Percentiles rank a stretch among this genome's conserved stretches.
Evolutionary conservation across 2,888 invertebrate genomes (phyloP).

Genomic region (Rhyacophila evoluta): DNA sequence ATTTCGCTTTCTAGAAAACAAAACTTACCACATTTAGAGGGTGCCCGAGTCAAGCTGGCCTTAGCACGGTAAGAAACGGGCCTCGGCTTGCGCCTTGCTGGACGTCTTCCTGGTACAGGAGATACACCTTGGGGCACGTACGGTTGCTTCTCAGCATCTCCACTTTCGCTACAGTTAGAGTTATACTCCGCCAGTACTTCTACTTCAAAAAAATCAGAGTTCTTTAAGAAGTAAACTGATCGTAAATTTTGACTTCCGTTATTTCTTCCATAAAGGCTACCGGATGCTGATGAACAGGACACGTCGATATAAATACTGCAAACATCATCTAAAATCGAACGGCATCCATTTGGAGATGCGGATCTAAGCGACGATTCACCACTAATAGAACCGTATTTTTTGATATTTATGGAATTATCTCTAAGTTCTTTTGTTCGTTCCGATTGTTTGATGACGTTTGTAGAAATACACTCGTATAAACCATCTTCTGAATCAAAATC

Average conservation of each 20-base stretch:
- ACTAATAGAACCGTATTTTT: not conserved
- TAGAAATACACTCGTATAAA: conserved; percentile 66
- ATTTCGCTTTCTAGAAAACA: not conserved
- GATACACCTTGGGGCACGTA: conserved; percentile 61
- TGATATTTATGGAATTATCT: not conserved
- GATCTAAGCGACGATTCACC: not conserved
- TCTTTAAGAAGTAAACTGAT: conserved; percentile 54
- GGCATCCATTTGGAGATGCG: not conserved
- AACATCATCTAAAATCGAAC: not conserved
- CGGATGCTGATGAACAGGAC: conserved; percentile 3
- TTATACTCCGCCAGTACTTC: conserved; percentile 51
- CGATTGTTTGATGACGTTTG: not conserved
- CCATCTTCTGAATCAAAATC: conserved; percentile 62
- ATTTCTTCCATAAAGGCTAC: conserved; percentile 38
- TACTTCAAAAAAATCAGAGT: conserved; percentile 45
- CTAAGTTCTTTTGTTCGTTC: not conserved
- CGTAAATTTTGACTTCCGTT: conserved; percentile 18
- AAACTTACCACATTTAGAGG: conserved; percentile 4
- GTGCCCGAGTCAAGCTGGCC: not conserved
- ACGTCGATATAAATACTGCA: not conserved
- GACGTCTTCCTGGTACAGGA: conserved; percentile 62
- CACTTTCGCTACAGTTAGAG: conserved; percentile 52
- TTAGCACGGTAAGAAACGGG: conserved; percentile 9
- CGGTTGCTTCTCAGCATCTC: conserved; percentile 48
- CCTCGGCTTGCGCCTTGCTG: conserved; percentile 58